Percentiles rank a stretch among this genome's conserved stretches.
Conservation (phyloP, 2,113 vertebrate genomes). For the Theristicus caerulescens region DNA sequence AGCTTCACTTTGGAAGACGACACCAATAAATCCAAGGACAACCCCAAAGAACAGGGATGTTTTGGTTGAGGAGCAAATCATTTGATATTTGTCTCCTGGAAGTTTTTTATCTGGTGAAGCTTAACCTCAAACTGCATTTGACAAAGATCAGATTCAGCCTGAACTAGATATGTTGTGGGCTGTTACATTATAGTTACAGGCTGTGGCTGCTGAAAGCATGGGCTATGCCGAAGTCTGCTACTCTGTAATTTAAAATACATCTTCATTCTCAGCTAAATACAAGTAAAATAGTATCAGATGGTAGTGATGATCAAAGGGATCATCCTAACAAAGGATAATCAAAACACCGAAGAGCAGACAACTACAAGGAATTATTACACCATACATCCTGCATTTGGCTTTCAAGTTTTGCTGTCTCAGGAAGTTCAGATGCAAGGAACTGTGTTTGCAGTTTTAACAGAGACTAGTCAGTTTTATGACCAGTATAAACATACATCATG, state of each 20-base stretch:
- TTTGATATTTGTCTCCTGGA: background rate
- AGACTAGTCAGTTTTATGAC: background rate
- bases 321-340: background rate
- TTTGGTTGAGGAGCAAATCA: background rate
- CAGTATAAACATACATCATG: background rate
- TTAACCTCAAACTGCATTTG: background rate
- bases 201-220: background rate
- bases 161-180: background rate
- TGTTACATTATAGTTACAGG: background rate
- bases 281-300: background rate
- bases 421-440: background rate
- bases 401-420: background rate
- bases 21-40: background rate
- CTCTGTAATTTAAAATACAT: background rate
- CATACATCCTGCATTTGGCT: background rate
- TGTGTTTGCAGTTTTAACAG: background rate
- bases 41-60: background rate
- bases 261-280: background rate
- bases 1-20: background rate
- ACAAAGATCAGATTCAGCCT: background rate
- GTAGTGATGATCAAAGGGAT: background rate
- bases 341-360: background rate
- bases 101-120: background rate
- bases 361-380: background rate
- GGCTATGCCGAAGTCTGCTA: background rate